A percentile compares a stretch with the other conserved stretches of the same genome.
Evolutionary conservation across 2,113 vertebrate genomes (phyloP).

Genomic region (Dermatemys mawii): DNA sequence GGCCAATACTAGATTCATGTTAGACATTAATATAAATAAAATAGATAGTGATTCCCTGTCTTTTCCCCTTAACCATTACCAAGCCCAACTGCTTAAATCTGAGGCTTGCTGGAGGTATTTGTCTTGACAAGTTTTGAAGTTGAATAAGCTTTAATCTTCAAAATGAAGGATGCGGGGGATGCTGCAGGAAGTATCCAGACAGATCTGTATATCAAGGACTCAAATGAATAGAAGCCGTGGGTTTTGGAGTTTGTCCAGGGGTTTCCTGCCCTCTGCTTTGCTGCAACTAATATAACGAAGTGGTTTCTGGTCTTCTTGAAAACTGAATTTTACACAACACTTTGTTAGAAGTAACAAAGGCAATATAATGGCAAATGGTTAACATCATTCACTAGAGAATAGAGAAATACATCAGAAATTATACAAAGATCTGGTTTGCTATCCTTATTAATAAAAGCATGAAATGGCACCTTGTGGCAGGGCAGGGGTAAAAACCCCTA

Average conservation of each 20-base stretch:
- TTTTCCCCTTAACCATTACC: background rate
- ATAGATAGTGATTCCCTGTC: background rate
- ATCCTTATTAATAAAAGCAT: background rate
- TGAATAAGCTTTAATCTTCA: background rate
- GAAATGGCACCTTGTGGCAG: too few relatives aligned
- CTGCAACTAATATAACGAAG: constrained; percentile 32
- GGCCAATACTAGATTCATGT: background rate
- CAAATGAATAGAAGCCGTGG: background rate
- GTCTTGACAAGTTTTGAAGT: constrained; percentile 1
- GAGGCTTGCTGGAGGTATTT: background rate
- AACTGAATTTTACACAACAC: background rate
- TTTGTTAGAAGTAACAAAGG: background rate
- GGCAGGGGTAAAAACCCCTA: too few relatives aligned
- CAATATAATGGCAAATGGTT: background rate
- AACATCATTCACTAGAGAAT: constrained; percentile 7
- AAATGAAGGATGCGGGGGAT: background rate
- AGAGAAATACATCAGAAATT: background rate
- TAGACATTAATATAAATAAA: background rate
- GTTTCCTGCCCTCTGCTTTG: constrained; percentile 24
- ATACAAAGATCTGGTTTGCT: rapidly evolving
- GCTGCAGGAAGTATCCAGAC: background rate
- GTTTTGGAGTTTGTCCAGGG: background rate
- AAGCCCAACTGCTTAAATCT: background rate
- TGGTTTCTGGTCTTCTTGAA: background rate
- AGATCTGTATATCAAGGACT: background rate